These are phyloP conservation scores for Chamaetylas fuelleborni DNA, from an alignment of 2,113 vertebrate genomes.

Conservation along the genomic window DNA sequence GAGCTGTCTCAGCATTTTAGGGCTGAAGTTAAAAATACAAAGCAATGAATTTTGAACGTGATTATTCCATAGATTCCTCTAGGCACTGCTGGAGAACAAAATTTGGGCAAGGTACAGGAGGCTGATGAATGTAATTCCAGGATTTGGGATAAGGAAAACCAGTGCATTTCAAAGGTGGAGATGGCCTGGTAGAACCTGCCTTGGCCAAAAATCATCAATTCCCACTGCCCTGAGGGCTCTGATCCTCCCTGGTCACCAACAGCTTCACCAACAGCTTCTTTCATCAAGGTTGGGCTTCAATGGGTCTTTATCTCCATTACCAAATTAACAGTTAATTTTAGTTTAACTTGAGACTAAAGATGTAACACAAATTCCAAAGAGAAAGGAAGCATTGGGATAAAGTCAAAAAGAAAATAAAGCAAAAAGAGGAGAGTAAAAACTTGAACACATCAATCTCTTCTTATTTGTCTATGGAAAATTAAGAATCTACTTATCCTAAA, in stretches of 20 bases:
- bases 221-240: background rate
- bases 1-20: conserved; percentile 28
- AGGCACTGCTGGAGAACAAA: background rate
- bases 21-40: conserved; percentile 28
- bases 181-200: background rate
- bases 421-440: background rate
- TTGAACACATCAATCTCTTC: background rate
- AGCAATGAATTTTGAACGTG: conserved; percentile 28
- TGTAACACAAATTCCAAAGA: background rate
- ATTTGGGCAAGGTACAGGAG: background rate
- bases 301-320: background rate
- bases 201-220: background rate
- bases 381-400: background rate
- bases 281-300: fast-evolving
- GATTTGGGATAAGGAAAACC: background rate
- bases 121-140: background rate
- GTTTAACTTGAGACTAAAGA: background rate
- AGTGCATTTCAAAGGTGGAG: background rate
- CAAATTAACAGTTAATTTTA: background rate
- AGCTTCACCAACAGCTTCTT: background rate
- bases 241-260: background rate
- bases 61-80: background rate
- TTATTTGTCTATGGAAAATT: background rate
- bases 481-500: background rate
- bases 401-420: background rate